These are phyloP conservation scores for Galemys pyrenaicus DNA, from an alignment of 2,113 vertebrate genomes.

Conservation along the genomic window DNA sequence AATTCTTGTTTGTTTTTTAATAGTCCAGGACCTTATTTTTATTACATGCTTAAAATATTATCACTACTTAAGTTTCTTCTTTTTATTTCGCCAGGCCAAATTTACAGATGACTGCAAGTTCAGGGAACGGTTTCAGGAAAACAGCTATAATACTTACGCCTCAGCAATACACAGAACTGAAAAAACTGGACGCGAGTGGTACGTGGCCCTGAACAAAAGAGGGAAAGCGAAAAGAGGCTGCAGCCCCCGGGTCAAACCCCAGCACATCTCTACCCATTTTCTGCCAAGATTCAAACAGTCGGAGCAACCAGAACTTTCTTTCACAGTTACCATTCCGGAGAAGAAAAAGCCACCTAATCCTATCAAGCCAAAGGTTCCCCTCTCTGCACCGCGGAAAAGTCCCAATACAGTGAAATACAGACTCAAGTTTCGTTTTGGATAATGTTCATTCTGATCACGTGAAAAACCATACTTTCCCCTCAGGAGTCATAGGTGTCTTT, in stretches of 20 bases:
- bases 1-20: conserved; percentile 28
- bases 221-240: conserved; percentile 97
- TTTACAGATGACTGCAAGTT: conserved; percentile 97
- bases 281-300: conserved; percentile 90
- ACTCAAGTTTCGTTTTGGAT: conserved; percentile 97
- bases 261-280: conserved; percentile 97
- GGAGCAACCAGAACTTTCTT: conserved; percentile 86
- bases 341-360: conserved; percentile 82
- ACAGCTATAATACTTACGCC: conserved; percentile 98
- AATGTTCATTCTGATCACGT: not conserved
- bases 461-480: conserved; percentile 18
- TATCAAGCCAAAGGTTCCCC: conserved; percentile 78
- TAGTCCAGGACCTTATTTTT: not conserved
- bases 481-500: conserved; percentile 41
- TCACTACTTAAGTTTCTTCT: not conserved
- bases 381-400: conserved; percentile 78
- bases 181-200: conserved; percentile 93
- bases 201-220: conserved; percentile 97
- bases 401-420: conserved; percentile 90
- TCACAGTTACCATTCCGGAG: conserved; percentile 90
- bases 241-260: conserved; percentile 94
- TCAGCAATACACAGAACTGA: conserved; percentile 91
- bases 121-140: conserved; percentile 97
- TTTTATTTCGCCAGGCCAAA: conserved; percentile 80
- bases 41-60: not conserved